Percentiles rank a stretch among this genome's conserved stretches.
Evolutionary conservation across 2,797 vertebrate genomes (phyloP).

Genomic region (Fratercula arctica): DNA sequence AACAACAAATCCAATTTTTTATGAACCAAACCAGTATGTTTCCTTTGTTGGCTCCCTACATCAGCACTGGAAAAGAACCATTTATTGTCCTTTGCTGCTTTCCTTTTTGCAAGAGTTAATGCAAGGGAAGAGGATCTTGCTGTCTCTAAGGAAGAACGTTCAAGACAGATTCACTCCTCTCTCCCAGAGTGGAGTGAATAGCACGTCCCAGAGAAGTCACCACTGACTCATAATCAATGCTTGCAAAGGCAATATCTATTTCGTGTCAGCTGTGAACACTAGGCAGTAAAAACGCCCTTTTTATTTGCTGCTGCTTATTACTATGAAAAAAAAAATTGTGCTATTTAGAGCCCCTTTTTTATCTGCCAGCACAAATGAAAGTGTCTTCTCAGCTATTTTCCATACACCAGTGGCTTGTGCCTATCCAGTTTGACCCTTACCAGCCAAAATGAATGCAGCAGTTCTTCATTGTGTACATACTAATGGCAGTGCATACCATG

Average conservation of each 20-base stretch:
- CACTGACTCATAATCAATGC: neutral
- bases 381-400: constrained; percentile 13
- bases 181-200: no score
- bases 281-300: constrained; percentile 16
- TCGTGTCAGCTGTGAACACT: neutral
- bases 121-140: neutral
- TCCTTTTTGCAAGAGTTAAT: neutral
- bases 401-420: neutral
- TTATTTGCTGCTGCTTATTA: neutral
- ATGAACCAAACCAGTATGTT: neutral
- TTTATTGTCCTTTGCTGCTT: neutral
- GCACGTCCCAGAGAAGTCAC: neutral
- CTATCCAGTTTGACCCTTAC: neutral
- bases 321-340: neutral
- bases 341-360: neutral
- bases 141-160: neutral
- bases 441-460: neutral
- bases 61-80: neutral
- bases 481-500: accelerated
- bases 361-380: neutral
- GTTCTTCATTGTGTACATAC: neutral
- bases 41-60: neutral
- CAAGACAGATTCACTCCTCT: neutral
- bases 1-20: neutral
- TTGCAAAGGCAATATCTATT: neutral